Conservation (phyloP, 2,888 invertebrate genomes). For the Fissipunctia ypsillon region DNA sequence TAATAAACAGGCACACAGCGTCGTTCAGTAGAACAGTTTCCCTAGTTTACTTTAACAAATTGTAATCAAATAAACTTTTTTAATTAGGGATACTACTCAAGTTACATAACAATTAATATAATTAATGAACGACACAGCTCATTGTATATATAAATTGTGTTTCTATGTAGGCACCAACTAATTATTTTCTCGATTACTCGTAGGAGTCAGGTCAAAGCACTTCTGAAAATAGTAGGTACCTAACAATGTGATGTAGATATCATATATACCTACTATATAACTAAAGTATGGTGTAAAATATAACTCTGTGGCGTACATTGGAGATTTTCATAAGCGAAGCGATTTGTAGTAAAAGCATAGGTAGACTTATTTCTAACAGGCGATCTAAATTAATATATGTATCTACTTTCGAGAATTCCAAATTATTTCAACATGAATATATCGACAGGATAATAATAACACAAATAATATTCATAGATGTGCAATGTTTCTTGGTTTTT, state of each 20-base stretch:
- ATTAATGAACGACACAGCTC: conserved; percentile 29
- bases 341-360: too few species aligned
- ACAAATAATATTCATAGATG: background rate
- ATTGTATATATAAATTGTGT: conserved; percentile 22
- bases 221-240: background rate
- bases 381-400: too few species aligned
- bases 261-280: background rate
- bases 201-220: background rate
- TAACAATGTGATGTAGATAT: background rate
- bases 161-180: background rate
- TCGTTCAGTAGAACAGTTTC: background rate
- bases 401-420: background rate
- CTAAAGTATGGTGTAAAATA: background rate
- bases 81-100: conserved; percentile 40
- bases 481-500: background rate
- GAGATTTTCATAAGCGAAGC: background rate
- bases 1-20: background rate
- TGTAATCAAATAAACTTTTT: conserved; percentile 44
- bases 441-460: background rate
- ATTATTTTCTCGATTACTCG: conserved; percentile 34
- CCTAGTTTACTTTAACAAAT: conserved; percentile 7
- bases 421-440: background rate
- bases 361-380: too few species aligned
- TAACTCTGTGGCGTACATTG: background rate
- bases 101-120: conserved; percentile 28